phyloP scores from a whole-genome alignment of 2,797 vertebrate genomes.

The Acipenser oxyrinchus region DNA sequence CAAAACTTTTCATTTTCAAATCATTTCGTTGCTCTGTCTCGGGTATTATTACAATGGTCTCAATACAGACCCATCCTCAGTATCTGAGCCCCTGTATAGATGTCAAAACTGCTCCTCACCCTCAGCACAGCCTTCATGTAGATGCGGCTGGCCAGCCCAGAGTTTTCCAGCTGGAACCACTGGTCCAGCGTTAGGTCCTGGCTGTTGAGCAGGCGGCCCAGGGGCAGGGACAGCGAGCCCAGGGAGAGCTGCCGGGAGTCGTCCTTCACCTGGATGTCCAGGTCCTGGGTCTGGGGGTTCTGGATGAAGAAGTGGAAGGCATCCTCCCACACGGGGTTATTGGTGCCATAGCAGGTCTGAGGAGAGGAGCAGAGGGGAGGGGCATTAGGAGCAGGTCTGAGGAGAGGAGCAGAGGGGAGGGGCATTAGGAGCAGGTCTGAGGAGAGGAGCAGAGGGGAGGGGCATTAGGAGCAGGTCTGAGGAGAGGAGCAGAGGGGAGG shows the following conservation, averaged over 20 bases:
- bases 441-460: slow-evolving; percentile 1
- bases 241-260: slow-evolving; percentile 69
- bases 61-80: no score
- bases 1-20: no score
- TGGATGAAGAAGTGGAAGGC: slow-evolving; percentile 91
- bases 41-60: no score
- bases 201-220: slow-evolving; percentile 60
- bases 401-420: slow-evolving; percentile 2
- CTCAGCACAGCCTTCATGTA: slow-evolving; percentile 75
- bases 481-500: slow-evolving; percentile 3
- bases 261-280: slow-evolving; percentile 86
- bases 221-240: slow-evolving; percentile 67
- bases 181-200: slow-evolving; percentile 75
- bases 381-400: slow-evolving; percentile 56
- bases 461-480: slow-evolving; percentile 73
- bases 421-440: slow-evolving; percentile 55
- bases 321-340: slow-evolving; percentile 75
- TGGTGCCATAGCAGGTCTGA: slow-evolving; percentile 70
- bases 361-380: slow-evolving; percentile 1
- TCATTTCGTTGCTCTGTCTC: no score
- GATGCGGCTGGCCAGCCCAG: slow-evolving; percentile 71
- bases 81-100: no score
- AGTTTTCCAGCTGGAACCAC: slow-evolving; percentile 81
- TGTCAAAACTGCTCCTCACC: slow-evolving; percentile 47
- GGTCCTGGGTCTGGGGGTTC: slow-evolving; percentile 72